Conservation (phyloP, 2,888 invertebrate genomes). For the Eristalis arbustorum region DNA sequence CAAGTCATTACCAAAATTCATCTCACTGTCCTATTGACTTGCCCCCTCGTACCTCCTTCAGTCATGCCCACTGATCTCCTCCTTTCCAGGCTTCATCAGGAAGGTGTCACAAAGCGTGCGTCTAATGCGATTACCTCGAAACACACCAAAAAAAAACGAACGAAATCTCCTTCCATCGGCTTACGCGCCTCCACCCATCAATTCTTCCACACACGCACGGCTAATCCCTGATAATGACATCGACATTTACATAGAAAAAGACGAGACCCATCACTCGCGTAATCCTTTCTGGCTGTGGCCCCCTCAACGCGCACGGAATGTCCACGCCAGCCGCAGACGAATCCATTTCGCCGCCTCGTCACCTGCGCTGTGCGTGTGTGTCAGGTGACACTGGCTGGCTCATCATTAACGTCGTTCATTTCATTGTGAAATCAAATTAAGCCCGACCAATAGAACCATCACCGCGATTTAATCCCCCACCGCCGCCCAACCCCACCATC, state of each 20-base stretch:
- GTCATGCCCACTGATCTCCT: background rate
- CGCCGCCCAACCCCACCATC: background rate
- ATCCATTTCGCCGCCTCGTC: background rate
- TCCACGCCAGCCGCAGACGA: background rate
- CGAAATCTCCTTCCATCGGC: background rate
- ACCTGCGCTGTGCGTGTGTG: too few relatives aligned
- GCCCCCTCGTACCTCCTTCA: too few relatives aligned
- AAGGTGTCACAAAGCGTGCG: background rate
- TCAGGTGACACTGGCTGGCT: background rate
- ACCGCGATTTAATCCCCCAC: background rate
- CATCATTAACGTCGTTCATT: constrained; percentile 8
- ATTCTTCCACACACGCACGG: background rate
- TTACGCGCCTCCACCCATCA: background rate
- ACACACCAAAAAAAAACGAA: background rate
- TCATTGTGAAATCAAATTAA: constrained; percentile 51
- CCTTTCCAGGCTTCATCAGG: background rate
- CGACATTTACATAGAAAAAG: constrained; percentile 12
- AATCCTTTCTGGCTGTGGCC: background rate
- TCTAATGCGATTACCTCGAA: background rate
- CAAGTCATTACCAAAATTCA: too few relatives aligned
- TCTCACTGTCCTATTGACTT: too few relatives aligned
- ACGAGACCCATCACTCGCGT: constrained; percentile 2
- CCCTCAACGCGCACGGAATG: background rate
- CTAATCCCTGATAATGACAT: constrained; percentile 5
- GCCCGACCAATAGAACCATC: constrained; percentile 19